Base-by-base conservation (phyloP, 2,113 vertebrate species). In the Xyrauchen texanus region DNA sequence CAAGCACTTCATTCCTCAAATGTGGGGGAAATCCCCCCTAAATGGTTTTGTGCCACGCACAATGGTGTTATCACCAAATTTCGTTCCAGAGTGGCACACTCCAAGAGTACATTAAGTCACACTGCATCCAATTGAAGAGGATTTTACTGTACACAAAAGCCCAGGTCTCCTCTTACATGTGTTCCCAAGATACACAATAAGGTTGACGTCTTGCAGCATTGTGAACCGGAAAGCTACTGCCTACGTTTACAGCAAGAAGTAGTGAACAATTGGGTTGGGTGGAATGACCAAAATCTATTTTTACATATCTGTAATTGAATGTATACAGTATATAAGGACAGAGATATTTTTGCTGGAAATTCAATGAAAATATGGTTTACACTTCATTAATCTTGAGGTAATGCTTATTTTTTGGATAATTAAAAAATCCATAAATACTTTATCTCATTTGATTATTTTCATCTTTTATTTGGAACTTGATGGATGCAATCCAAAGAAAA, bases 21-120 rank as follows among this genome's bases (percentile, higher is more conserved):
- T 70, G 46, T 57, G 11, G 46, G 62, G 68, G 51, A 72, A 76
- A 79, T 79, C 66, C 58, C 80, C 66, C 63, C 67, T 77, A 76
- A 79, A 77, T 79, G 83, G 80, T 62, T 79, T 82, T 6, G 46
- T 63, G 47, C 7, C 7, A 13, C 52, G 42, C 51, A 63, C 61
- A 53, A 34, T 52, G 16, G 53, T 63, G 53, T 34, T 47, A 62
- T 71, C 76, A 67, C 58, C 66, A 62, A 46, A 55, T 55, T 68
- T 42, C 42, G 12, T 58, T 81, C 52, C 71, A 57, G 7, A 8
- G 13, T 34, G 55, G 58, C 16, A 15, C 62, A 64, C 13, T 70
- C 49, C 47, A 49, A 78, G 63, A 62, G 77, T 58, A 15, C n/a
- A n/a, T 15, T 47, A 49, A 52, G 61, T 15, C 62, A 8, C 52